Percentiles rank a stretch among this genome's conserved stretches.
Evolutionary conservation across 2,888 invertebrate genomes (phyloP).

Genomic region (Phytoseiulus persimilis): DNA sequence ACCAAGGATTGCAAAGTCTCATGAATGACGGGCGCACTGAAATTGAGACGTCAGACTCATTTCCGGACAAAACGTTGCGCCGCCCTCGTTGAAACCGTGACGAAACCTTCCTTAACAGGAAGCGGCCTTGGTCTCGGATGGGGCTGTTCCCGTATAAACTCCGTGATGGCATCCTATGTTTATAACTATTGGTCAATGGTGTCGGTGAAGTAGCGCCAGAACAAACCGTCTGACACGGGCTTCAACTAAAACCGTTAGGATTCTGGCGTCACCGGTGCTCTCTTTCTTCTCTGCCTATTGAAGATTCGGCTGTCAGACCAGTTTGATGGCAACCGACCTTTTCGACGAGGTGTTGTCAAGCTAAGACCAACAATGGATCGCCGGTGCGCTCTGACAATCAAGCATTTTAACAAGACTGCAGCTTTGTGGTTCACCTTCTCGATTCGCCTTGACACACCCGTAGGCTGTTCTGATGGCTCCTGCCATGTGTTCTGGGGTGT

Average conservation of each 20-base stretch:
- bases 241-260: neutral
- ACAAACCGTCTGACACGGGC: no score
- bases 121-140: neutral
- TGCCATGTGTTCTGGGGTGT: neutral
- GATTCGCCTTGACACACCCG: neutral
- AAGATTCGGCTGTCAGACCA: neutral
- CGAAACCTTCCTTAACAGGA: neutral
- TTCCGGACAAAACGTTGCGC: neutral
- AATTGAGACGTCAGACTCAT: neutral
- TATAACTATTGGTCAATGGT: no score
- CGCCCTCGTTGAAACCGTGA: neutral
- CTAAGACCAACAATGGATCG: neutral
- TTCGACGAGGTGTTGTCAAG: neutral
- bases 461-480: neutral
- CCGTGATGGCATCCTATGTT: neutral
- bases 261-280: neutral
- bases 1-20: no score
- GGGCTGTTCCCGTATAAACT: neutral
- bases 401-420: neutral
- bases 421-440: neutral
- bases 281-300: neutral
- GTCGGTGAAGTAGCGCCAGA: no score
- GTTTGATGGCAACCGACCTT: neutral
- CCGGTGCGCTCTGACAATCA: neutral
- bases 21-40: neutral